Conservation (phyloP, 1,140 invertebrate species). For the Araneus ventricosus region DNA sequence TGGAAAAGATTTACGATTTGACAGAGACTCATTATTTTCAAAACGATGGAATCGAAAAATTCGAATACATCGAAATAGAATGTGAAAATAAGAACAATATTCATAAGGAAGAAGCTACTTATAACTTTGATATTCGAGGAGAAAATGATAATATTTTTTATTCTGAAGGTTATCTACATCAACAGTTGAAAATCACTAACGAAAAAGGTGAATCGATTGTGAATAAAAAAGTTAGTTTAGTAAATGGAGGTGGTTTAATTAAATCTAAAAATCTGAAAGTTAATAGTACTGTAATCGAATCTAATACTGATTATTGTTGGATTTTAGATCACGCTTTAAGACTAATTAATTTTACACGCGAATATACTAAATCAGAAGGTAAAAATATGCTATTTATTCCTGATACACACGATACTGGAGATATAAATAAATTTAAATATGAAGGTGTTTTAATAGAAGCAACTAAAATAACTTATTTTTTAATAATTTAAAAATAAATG, state of each 20-base stretch:
- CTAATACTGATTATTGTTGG: neutral
- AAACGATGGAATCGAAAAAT: conserved; percentile 7
- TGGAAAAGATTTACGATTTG: conserved; percentile 32
- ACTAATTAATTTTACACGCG: neutral
- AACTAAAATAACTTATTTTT: neutral
- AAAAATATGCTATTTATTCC: neutral
- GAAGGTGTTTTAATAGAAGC: neutral
- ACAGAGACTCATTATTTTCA: neutral
- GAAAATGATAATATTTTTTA: conserved; percentile 1
- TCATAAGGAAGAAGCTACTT: neutral
- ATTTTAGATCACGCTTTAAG: conserved; percentile 3
- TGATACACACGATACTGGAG: neutral
- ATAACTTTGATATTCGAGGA: neutral
- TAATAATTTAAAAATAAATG: conserved; percentile 45
- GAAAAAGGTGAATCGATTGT: neutral
- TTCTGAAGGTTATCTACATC: neutral
- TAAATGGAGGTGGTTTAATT: conserved; percentile 30
- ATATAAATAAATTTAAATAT: conserved; percentile 12
- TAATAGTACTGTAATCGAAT: neutral
- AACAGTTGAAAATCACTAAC: conserved; percentile 17
- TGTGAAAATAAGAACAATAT: neutral
- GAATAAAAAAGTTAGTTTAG: neutral
- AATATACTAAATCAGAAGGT: no score
- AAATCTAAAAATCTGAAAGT: neutral
- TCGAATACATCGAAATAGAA: conserved; percentile 12